Evolutionary conservation across 2,888 invertebrate genomes (phyloP).

Genomic region (Atethmia centrago): DNA sequence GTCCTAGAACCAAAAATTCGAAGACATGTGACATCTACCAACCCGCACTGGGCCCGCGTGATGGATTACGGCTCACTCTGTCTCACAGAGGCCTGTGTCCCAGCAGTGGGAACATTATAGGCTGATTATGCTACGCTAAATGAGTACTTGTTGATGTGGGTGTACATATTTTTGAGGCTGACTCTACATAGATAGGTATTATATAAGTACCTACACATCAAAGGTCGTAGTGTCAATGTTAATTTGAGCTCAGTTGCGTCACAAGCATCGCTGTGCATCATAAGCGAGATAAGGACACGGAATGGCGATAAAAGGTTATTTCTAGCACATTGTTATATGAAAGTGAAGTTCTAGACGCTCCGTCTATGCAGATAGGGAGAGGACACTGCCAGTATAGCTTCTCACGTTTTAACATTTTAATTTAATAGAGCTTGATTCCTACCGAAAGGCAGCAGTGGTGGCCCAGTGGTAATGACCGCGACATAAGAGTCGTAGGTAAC

Average conservation of each 20-base stretch:
- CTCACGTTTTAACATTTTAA: too few relatives aligned
- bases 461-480: too few relatives aligned
- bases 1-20: too few relatives aligned
- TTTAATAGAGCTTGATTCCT: too few relatives aligned
- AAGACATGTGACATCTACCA: too few relatives aligned
- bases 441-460: too few relatives aligned
- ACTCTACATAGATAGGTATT: background rate
- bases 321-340: constrained; percentile 16
- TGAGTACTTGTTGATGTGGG: background rate
- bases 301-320: constrained; percentile 44
- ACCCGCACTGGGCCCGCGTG: too few relatives aligned
- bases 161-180: background rate
- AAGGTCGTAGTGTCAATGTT: constrained; percentile 72
- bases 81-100: too few relatives aligned
- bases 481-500: too few relatives aligned
- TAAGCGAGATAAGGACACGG: constrained; percentile 34
- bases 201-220: background rate
- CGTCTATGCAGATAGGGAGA: constrained; percentile 24
- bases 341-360: constrained; percentile 30
- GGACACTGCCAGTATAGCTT: constrained; percentile 7
- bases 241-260: constrained; percentile 65
- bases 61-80: too few relatives aligned
- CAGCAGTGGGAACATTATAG: too few relatives aligned
- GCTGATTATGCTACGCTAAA: too few relatives aligned
- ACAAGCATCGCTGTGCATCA: constrained; percentile 28